Conservation (phyloP, 2,888 invertebrate species). For the Pandemis cinnamomeana region DNA sequence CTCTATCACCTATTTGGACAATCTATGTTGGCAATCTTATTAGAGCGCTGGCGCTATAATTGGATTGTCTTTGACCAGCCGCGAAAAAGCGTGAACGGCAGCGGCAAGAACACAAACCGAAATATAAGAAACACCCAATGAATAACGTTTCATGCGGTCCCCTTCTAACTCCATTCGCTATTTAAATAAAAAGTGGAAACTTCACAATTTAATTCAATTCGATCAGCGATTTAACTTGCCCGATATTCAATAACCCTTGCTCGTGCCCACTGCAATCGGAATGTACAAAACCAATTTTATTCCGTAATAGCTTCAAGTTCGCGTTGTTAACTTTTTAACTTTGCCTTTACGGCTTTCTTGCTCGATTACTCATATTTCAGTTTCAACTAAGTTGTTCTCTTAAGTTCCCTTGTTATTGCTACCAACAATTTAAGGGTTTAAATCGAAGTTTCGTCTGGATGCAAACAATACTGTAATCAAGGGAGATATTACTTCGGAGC, state of each 20-base stretch:
- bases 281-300: conserved; percentile 53
- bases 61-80: conserved; percentile 51
- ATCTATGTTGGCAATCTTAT: conserved; percentile 50
- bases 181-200: conserved; percentile 29
- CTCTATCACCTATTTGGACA: conserved; percentile 41
- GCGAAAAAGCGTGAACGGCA: conserved; percentile 23
- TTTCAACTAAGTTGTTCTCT: conserved; percentile 6
- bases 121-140: conserved; percentile 3
- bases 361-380: conserved; percentile 24
- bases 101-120: background rate
- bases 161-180: conserved; percentile 20
- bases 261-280: conserved; percentile 22
- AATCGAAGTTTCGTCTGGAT: background rate
- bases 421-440: conserved; percentile 8
- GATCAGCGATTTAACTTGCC: conserved; percentile 35
- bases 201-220: conserved; percentile 34
- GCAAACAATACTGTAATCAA: conserved; percentile 12
- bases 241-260: conserved; percentile 42
- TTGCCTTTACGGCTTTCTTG: conserved; percentile 47
- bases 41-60: conserved; percentile 52
- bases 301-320: conserved; percentile 53
- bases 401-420: background rate
- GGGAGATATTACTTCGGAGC: background rate
- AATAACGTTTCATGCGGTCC: conserved; percentile 17
- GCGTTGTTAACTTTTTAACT: conserved; percentile 52